Percentiles rank a stretch among this genome's conserved stretches.
Conservation (phyloP, 2,113 vertebrate species). For the Epinephelus lanceolatus region DNA sequence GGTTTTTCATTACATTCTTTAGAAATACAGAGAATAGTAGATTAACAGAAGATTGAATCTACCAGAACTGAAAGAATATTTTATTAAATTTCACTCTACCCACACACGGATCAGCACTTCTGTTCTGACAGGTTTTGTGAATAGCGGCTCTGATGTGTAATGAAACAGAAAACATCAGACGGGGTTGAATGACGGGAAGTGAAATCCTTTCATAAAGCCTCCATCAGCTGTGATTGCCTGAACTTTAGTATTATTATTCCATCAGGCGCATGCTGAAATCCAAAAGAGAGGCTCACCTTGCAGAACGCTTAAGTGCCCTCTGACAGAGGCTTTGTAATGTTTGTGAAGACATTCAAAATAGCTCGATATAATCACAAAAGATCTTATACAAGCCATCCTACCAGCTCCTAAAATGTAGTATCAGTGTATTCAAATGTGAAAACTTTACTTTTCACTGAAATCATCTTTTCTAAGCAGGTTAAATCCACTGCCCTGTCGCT, state of each 20-base stretch:
- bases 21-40: conserved; percentile 43
- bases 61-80: conserved; percentile 37
- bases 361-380: background rate
- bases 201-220: conserved; percentile 67
- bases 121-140: conserved; percentile 55
- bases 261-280: conserved; percentile 3
- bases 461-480: background rate
- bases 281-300: conserved; percentile 5
- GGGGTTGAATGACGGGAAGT: conserved; percentile 46
- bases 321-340: background rate
- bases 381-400: background rate
- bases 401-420: background rate
- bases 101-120: conserved; percentile 54
- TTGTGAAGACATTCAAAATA: background rate
- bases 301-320: background rate
- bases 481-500: background rate
- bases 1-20: conserved; percentile 40
- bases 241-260: conserved; percentile 25
- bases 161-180: conserved; percentile 59
- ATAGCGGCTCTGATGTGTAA: conserved; percentile 45
- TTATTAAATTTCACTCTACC: conserved; percentile 40
- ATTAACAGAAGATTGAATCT: conserved; percentile 55
- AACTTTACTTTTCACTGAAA: background rate
- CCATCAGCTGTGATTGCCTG: conserved; percentile 36
- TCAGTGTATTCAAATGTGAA: background rate